phyloP scores from a whole-genome alignment of 2,888 invertebrate species.

The Branchinecta sandiegonensis region DNA sequence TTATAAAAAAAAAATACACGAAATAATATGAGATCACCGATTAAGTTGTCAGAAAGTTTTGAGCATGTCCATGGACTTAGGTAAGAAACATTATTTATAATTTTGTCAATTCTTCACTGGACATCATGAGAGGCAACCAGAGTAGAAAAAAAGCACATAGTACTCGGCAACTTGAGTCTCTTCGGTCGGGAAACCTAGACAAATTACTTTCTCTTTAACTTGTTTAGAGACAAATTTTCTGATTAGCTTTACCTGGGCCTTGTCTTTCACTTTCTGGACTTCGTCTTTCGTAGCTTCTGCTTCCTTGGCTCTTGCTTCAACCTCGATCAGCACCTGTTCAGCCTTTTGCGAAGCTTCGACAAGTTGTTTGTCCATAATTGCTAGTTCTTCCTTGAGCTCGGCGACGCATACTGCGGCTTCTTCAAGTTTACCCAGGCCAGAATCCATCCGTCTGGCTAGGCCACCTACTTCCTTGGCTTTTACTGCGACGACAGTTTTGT shows the following conservation, averaged over 20 bases:
- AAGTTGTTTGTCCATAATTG: conserved; percentile 84
- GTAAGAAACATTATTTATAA: no score
- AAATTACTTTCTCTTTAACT: no score
- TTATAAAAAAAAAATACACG: no score
- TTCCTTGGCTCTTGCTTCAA: conserved; percentile 83
- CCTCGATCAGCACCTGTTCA: conserved; percentile 61
- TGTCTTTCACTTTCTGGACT: conserved; percentile 88
- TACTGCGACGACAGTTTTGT: conserved; percentile 79
- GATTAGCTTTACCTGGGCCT: conserved; percentile 53
- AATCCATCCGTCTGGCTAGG: conserved; percentile 84
- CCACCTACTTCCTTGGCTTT: conserved; percentile 79
- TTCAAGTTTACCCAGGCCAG: conserved; percentile 81
- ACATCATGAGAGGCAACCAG: no score
- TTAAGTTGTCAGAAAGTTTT: no score
- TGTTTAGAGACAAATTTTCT: no score
- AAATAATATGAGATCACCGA: no score
- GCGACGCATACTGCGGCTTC: conserved; percentile 90
- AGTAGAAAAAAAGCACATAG: no score
- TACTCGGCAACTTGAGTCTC: no score
- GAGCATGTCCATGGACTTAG: no score
- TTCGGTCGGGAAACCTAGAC: no score
- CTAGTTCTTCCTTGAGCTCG: conserved; percentile 75
- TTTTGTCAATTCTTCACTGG: no score
- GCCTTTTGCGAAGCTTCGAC: conserved; percentile 85
- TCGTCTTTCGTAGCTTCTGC: conserved; percentile 91